Base-by-base conservation (phyloP, 2,888 invertebrate genomes). In the Drosophila pullipes region DNA sequence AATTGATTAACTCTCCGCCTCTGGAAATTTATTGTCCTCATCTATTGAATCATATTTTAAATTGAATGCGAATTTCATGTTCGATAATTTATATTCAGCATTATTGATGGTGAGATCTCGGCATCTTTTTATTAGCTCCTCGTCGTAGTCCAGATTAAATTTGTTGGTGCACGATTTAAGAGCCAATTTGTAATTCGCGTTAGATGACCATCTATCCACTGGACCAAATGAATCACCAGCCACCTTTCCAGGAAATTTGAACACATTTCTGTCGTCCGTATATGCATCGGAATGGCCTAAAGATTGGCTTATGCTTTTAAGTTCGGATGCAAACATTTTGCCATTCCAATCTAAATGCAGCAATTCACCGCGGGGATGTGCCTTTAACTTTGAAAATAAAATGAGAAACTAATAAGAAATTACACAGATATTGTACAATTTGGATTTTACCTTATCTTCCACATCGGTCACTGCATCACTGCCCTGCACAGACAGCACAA, bases 41-140 rank as follows among this genome's bases (percentile, higher is more conserved):
- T 75, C 60, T 3, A 75, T 33, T 11, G 41, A 57, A 22, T 75
- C 41, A 39, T 76, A 76, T 3, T 76, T 76, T 28, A 76, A 65
- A 53, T 76, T 65, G 30, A 70, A 70, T 10, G 70, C 71, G 16
- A 13, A 41, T 31, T 64, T 0, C 76, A 69, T 57, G 4, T 61
- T 61, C 0, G 47, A 10, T 10, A 69, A 3, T 11, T 47, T 49
- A 61, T 57, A 61, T 1, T 61, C 76, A 3, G 54, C 44, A 57
- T 63, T 69, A n/a, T 16, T 60, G 3, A 69, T 63, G 28, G 50
- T 25, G 9, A 69, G 52, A 28, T 57, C 13, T 13, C 76, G 39
- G 16, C 74, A 74, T 52, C 50, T 44, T 16, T 55, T 68, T 11
- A 69, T 28, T 1, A 74, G 18, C 18, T 68, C 63, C n/a, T 60